Evolutionary conservation across 2,797 vertebrate genomes (phyloP).

Genomic region (Lemur catta): DNA sequence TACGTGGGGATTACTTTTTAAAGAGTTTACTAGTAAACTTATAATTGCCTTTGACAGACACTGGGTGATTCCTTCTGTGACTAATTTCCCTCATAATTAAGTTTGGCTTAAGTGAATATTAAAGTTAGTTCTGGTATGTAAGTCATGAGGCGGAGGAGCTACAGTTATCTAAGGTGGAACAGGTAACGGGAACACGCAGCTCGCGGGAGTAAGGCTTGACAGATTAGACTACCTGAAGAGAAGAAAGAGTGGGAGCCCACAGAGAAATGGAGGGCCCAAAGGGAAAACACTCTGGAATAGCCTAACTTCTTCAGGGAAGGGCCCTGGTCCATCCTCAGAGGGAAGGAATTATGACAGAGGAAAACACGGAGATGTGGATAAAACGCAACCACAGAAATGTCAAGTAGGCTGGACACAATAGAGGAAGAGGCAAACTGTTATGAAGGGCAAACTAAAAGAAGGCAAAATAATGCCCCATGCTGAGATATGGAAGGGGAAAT

Average conservation of each 20-base stretch:
- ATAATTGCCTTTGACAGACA: conserved; percentile 49
- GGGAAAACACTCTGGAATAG: background rate
- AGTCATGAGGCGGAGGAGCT: background rate
- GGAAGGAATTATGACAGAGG: background rate
- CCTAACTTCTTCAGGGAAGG: background rate
- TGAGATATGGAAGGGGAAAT: background rate
- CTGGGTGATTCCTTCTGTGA: background rate
- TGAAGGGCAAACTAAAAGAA: background rate
- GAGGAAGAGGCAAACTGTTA: background rate
- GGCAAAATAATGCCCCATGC: background rate
- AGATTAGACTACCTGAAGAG: background rate
- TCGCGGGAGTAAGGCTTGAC: background rate
- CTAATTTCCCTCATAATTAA: conserved; percentile 42
- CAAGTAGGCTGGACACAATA: background rate
- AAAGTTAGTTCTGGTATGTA: background rate
- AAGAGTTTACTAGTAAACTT: conserved; percentile 44
- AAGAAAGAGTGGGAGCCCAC: background rate
- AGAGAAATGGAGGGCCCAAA: background rate
- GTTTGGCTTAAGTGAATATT: conserved; percentile 21
- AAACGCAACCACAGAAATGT: background rate
- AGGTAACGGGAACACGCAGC: background rate
- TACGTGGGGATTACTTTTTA: background rate
- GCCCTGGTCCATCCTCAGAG: background rate
- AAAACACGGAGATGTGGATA: background rate
- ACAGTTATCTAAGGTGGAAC: background rate